Evolutionary conservation across 2,888 invertebrate genomes (phyloP), one percentile per base, ranked within the genome.

Genomic region (Campopleginae sp.): DNA sequence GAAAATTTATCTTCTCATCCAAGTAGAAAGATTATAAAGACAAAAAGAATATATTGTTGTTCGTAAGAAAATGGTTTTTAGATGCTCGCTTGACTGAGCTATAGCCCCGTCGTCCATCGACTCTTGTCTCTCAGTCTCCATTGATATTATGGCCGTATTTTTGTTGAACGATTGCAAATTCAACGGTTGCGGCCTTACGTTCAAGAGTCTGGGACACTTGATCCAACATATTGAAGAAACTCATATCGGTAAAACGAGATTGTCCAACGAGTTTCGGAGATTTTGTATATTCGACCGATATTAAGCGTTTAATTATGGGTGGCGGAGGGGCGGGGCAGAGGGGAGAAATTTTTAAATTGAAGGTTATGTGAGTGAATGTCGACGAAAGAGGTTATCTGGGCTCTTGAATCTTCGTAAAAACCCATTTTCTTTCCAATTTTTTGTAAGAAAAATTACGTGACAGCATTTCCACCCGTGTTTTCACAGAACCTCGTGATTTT

Each of bases 141-240:
- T 87, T 88, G 94, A 94, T 95, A 85, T 85, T 85, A 97, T 98
- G 98, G 97, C 98, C 95, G 97, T 97, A 95, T 97, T 98, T 95
- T 96, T 97, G 95, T 95, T 97, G 94, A 98, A 98, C 95, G 96
- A 96, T 95, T 98, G 98, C 95, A 97, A 97, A 96, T 98, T 96
- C 94, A 96, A 96, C 95, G 96, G 96, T 94, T 98, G 98, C 95
- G 97, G 97, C 92, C 95, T 97, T 94, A 97, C 96, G 92, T 98
- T 97, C 96, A 96, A 96, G 92, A 96, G 96, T 94, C 95, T 98
- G 93, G 95, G 96, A 90, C 97, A 97, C 93, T 95, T 98, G 93
- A 98, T 98, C 93, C 96, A 97, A 93, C 98, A 98, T 94, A 98
- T 98, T 92, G 98, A 98, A 95, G 97, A 97, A 93, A 96, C 96